These are phyloP conservation scores for Apodemia hepburni DNA, from an alignment of 2,888 invertebrate species.

Conservation along the genomic window DNA sequence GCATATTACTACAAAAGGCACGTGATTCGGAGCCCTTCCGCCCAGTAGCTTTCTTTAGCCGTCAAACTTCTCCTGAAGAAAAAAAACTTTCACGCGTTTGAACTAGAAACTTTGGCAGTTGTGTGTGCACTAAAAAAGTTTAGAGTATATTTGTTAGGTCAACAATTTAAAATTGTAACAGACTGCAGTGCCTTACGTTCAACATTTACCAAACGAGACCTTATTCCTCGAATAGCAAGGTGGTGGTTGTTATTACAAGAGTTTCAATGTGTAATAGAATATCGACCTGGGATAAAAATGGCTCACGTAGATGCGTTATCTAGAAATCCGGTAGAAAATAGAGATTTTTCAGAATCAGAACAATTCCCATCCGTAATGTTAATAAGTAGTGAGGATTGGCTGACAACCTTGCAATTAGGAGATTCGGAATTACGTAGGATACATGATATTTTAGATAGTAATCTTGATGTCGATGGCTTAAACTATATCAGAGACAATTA, in stretches of 20 bases:
- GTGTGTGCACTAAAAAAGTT: constrained; percentile 16
- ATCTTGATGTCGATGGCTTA: constrained; percentile 25
- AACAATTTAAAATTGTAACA: background rate
- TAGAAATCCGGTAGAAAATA: too few species aligned
- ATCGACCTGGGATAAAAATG: background rate
- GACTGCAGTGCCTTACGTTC: background rate
- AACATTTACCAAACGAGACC: background rate
- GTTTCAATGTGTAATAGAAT: background rate
- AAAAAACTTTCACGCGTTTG: constrained; percentile 20
- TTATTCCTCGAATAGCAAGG: background rate
- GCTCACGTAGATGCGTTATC: too few species aligned
- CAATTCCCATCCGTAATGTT: constrained; percentile 21
- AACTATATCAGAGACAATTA: constrained; percentile 31
- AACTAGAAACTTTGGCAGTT: constrained; percentile 18
- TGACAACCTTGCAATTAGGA: constrained; percentile 26
- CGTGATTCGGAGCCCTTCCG: background rate
- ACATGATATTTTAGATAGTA: constrained; percentile 21
- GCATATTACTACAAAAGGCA: too few species aligned
- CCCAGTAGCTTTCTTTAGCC: background rate
- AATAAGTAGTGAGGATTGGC: constrained; percentile 28
- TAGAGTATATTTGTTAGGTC: constrained; percentile 15
- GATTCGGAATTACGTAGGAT: constrained; percentile 28
- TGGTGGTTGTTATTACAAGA: background rate
- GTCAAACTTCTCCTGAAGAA: constrained; percentile 21
- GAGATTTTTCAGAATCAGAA: background rate